phyloP scores from a whole-genome alignment of 2,113 vertebrate species.

The Castor canadensis region DNA sequence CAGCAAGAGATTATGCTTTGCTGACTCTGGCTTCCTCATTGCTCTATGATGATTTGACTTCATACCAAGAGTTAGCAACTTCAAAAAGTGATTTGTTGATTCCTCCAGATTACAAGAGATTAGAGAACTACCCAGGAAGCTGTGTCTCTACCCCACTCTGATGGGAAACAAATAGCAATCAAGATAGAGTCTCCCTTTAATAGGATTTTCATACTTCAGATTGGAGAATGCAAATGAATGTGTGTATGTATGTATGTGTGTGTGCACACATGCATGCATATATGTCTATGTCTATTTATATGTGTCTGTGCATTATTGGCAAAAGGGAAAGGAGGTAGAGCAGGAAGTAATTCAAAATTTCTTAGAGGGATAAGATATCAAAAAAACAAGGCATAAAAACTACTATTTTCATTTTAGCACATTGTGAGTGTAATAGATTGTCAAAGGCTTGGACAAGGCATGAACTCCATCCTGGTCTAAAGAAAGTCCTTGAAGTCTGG shows the following conservation, averaged over 20 bases:
- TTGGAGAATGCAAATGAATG: background rate
- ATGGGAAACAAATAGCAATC: background rate
- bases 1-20: background rate
- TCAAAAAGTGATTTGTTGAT: background rate
- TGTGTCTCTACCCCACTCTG: background rate
- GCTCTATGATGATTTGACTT: background rate
- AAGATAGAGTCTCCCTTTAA: background rate
- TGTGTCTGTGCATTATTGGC: background rate
- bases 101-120: background rate
- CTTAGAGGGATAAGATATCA: background rate
- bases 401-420: background rate
- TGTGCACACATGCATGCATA: background rate
- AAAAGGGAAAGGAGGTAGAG: background rate
- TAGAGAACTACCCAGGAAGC: background rate
- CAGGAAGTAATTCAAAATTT: background rate
- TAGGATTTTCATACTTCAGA: background rate
- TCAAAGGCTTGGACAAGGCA: background rate
- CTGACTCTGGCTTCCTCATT: background rate
- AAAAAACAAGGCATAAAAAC: background rate
- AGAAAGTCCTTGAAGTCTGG: background rate
- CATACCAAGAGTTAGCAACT: background rate
- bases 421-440: background rate
- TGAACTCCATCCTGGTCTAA: background rate
- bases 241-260: background rate
- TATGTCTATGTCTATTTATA: background rate